phyloP scores from a whole-genome alignment of 2,888 invertebrate species.

The Amaurobius ferox region DNA sequence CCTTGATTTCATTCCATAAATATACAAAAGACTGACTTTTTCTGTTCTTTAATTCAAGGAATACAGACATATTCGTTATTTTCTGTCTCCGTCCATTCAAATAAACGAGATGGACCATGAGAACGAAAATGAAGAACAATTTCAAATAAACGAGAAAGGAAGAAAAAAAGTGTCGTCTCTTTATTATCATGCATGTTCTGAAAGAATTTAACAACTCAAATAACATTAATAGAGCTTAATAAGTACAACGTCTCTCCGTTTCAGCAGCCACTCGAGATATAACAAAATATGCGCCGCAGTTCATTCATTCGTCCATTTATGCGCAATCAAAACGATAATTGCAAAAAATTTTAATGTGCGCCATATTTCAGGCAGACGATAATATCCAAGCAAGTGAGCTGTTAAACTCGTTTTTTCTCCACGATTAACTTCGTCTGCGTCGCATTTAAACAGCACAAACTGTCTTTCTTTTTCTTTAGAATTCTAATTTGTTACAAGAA shows the following conservation, averaged over 20 bases:
- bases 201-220: no score
- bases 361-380: not conserved
- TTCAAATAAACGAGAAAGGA: no score
- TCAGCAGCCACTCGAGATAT: not conserved
- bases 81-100: no score
- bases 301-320: not conserved
- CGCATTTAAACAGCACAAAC: not conserved
- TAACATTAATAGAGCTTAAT: no score
- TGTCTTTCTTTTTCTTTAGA: constrained; percentile 5
- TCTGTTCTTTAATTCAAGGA: no score
- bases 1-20: no score
- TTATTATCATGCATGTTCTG: no score
- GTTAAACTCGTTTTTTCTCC: not conserved
- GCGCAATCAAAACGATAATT: not conserved
- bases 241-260: not conserved
- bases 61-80: no score
- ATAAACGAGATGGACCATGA: no score
- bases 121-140: no score
- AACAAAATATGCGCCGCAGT: not conserved
- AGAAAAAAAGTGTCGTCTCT: no score
- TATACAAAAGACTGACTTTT: no score
- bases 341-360: constrained; percentile 1
- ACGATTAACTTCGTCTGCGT: not conserved
- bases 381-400: not conserved
- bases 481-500: constrained; percentile 7